phyloP scores from a whole-genome alignment of 2,888 invertebrate species.

The Chalcis sispes region DNA sequence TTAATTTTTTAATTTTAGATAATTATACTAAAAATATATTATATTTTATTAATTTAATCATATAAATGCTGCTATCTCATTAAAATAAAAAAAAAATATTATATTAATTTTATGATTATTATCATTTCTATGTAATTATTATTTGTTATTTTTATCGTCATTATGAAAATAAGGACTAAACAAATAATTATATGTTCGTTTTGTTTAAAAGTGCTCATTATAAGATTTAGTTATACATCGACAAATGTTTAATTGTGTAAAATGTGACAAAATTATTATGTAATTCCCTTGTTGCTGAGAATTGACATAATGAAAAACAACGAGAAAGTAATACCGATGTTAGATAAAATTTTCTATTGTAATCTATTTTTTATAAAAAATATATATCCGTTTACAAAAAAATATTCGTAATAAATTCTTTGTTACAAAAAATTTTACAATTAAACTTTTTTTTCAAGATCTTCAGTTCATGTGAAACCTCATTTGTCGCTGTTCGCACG shows the following conservation, averaged over 20 bases:
- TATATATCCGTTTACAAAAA: conserved; percentile 41
- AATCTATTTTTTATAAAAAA: conserved; percentile 42
- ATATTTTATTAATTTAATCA: background rate
- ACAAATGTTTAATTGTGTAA: background rate
- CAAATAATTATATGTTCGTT: no score
- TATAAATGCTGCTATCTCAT: conserved; percentile 12
- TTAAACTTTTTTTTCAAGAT: background rate
- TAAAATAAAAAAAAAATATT: conserved; percentile 17
- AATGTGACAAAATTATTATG: background rate
- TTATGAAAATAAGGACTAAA: background rate
- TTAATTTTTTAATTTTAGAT: background rate
- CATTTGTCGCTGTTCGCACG: background rate
- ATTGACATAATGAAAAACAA: background rate
- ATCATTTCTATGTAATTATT: conserved; percentile 16
- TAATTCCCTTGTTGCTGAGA: conserved; percentile 1
- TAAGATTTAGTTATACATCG: background rate
- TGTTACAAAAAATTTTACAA: background rate
- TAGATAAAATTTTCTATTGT: conserved; percentile 34
- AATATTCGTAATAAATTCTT: background rate
- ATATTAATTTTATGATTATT: conserved; percentile 1
- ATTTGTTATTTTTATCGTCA: conserved; percentile 15
- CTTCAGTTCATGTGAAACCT: no score
- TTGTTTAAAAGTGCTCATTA: background rate
- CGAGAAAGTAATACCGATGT: conserved; percentile 7
- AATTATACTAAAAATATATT: no score